A percentile compares a stretch with the other conserved stretches of the same genome.
These are phyloP conservation scores for Ecdyonurus torrentis DNA, from an alignment of 2,888 invertebrate species.

Conservation along the genomic window DNA sequence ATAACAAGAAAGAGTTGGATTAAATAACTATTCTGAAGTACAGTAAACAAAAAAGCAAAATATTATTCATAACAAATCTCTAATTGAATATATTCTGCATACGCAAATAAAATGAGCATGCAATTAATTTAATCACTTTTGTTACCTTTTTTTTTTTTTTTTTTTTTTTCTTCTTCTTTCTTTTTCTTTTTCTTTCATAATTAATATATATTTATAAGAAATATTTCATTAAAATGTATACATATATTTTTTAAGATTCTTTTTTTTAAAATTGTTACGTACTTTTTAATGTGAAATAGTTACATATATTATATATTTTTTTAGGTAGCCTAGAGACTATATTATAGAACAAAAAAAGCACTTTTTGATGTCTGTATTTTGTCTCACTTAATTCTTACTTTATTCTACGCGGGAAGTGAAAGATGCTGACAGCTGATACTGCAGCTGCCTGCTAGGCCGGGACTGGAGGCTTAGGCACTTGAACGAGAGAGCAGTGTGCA, in stretches of 20 bases:
- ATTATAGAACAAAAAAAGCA: too few relatives aligned
- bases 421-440: background rate
- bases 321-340: background rate
- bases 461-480: background rate
- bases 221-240: background rate
- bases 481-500: background rate
- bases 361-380: background rate
- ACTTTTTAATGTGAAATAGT: too few relatives aligned
- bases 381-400: background rate
- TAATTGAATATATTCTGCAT: too few relatives aligned
- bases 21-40: too few relatives aligned
- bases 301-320: too few relatives aligned
- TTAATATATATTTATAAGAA: background rate
- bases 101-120: too few relatives aligned
- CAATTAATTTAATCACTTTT: too few relatives aligned
- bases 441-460: background rate
- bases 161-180: background rate
- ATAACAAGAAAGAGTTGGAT: too few relatives aligned
- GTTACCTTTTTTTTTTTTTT: too few relatives aligned
- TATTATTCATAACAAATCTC: too few relatives aligned
- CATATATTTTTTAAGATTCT: background rate
- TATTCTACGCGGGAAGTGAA: background rate
- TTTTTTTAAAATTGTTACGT: background rate
- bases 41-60: too few relatives aligned
- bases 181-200: background rate